A percentile compares a stretch with the other conserved stretches of the same genome.
These are phyloP conservation scores for Erynnis tages DNA, from an alignment of 2,888 invertebrate species.

Conservation along the genomic window DNA sequence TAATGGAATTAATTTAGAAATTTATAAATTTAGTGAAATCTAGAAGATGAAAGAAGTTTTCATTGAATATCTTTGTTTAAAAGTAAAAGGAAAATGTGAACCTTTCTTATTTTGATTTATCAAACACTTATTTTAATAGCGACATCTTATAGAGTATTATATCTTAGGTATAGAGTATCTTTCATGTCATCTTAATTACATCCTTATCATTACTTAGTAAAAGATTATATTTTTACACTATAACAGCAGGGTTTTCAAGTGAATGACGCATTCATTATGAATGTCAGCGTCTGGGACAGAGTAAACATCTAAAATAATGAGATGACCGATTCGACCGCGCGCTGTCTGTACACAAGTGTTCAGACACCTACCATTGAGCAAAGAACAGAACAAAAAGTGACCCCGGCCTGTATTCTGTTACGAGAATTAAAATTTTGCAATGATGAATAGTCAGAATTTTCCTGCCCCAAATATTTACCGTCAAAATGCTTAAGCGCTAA, in stretches of 20 bases:
- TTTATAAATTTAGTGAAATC: too few relatives aligned
- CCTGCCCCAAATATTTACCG: too few relatives aligned
- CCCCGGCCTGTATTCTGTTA: slow-evolving; percentile 14
- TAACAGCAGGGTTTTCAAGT: not conserved
- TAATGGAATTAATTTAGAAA: too few relatives aligned
- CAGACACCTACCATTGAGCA: slow-evolving; percentile 32
- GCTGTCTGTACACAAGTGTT: slow-evolving; percentile 56
- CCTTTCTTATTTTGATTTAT: too few relatives aligned
- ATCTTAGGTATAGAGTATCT: too few relatives aligned
- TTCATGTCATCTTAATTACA: slow-evolving; percentile 4
- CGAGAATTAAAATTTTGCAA: slow-evolving; percentile 1
- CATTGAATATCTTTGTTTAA: too few relatives aligned
- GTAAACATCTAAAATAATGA: slow-evolving; percentile 59
- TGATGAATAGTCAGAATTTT: too few relatives aligned
- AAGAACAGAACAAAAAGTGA: slow-evolving; percentile 24
- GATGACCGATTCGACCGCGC: slow-evolving; percentile 67
- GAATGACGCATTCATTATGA: slow-evolving; percentile 41
- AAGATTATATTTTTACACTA: slow-evolving; percentile 5
- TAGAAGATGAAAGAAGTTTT: too few relatives aligned
- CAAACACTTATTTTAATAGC: too few relatives aligned
- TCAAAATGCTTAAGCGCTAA: too few relatives aligned
- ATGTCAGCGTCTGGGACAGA: slow-evolving; percentile 33
- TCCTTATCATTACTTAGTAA: slow-evolving; percentile 1
- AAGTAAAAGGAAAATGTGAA: too few relatives aligned
- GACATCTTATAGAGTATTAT: not conserved